These are phyloP conservation scores for Montipora capricornis DNA, from an alignment of 64 coral and sea anemone genomes.

Conservation along the genomic window DNA sequence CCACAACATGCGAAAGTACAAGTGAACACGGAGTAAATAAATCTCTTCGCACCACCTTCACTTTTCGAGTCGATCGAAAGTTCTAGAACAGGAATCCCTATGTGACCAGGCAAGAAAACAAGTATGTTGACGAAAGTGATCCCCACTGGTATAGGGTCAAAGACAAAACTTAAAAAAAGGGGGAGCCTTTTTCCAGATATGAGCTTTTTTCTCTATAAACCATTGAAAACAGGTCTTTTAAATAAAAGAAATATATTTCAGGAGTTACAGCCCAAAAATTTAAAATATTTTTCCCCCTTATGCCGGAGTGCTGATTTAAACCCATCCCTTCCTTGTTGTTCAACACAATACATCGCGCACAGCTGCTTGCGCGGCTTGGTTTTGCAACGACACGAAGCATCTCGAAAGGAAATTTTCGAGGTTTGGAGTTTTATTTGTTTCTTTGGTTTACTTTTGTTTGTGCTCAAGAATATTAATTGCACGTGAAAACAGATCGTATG, in stretches of 20 bases:
- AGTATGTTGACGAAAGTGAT: constrained; percentile 38
- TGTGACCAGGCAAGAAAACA: constrained; percentile 23
- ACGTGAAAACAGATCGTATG: neutral
- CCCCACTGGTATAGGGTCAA: constrained; percentile 25
- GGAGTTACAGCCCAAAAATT: neutral
- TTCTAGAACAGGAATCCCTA: constrained; percentile 74
- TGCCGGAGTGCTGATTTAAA: neutral
- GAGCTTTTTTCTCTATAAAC: neutral
- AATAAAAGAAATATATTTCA: neutral
- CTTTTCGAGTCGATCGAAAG: constrained; percentile 64
- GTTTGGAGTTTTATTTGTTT: constrained; percentile 34
- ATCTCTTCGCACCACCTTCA: constrained; percentile 32
- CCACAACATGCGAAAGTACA: neutral
- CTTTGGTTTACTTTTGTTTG: neutral
- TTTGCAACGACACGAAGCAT: neutral
- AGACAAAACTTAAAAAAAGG: neutral
- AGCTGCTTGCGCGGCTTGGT: neutral
- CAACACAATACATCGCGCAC: neutral
- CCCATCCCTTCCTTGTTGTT: neutral
- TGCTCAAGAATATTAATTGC: constrained; percentile 1
- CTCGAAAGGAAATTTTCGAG: constrained; percentile 15
- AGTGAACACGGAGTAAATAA: neutral
- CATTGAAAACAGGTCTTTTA: neutral
- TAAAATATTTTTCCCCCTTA: neutral
- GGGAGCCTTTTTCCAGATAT: neutral